phyloP scores from a whole-genome alignment of 2,797 vertebrate genomes.

The Helostoma temminkii region DNA sequence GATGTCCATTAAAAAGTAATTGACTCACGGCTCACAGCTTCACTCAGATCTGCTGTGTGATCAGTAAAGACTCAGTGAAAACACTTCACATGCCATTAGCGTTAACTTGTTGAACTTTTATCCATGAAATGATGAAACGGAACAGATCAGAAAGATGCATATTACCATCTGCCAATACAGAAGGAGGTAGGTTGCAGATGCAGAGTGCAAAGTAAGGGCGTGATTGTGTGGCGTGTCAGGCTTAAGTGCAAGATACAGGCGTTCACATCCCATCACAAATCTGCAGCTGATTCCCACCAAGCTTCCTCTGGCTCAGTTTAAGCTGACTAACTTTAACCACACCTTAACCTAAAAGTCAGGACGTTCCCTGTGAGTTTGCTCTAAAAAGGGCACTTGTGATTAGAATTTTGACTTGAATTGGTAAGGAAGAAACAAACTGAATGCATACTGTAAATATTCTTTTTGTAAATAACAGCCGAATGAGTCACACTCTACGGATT shows the following conservation, averaged over 20 bases:
- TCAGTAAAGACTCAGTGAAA: not conserved
- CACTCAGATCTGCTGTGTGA: not conserved
- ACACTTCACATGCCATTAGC: no score
- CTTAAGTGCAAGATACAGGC: not conserved
- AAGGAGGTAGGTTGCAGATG: no score
- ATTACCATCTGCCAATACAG: not conserved
- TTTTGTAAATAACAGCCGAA: not conserved
- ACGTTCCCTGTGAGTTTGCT: no score
- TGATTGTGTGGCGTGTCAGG: not conserved
- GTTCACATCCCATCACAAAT: not conserved
- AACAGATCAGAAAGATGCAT: not conserved
- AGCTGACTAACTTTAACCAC: no score
- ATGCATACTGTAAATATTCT: constrained; percentile 3
- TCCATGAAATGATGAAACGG: no score
- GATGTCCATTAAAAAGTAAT: not conserved
- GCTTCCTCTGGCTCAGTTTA: no score
- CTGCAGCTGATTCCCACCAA: no score
- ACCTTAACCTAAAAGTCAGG: no score
- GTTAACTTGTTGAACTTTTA: no score
- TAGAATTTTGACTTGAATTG: no score
- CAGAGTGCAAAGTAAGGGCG: not conserved
- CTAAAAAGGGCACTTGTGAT: no score
- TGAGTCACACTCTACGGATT: constrained; percentile 9
- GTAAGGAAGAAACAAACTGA: not conserved
- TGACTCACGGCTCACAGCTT: not conserved